Conservation (phyloP, 2,888 invertebrate species). For the Glaucopsyche alexis region DNA sequence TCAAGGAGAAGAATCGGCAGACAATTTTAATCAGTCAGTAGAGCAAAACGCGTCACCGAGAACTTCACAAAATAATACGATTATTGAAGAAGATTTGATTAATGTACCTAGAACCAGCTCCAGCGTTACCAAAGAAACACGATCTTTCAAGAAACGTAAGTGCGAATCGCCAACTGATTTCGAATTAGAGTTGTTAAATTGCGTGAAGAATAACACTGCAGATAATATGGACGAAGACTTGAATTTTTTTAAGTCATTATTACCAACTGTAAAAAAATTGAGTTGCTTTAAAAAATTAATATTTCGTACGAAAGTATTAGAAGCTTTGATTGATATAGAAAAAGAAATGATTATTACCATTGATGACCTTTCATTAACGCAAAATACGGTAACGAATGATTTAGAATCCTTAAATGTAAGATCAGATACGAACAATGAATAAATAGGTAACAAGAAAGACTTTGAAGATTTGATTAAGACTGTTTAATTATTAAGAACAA, state of each 20-base stretch:
- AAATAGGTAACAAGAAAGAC: constrained; percentile 30
- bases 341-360: constrained; percentile 41
- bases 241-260: constrained; percentile 41
- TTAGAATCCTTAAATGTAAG: constrained; percentile 20
- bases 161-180: constrained; percentile 40
- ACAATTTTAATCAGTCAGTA: constrained; percentile 30
- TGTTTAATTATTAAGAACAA: constrained; percentile 42
- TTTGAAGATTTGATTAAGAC: constrained; percentile 40
- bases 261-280: constrained; percentile 41
- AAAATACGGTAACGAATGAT: constrained; percentile 20
- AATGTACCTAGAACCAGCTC: constrained; percentile 32
- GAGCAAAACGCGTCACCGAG: constrained; percentile 34
- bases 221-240: constrained; percentile 41
- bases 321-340: constrained; percentile 41
- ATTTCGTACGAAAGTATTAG: constrained; percentile 42
- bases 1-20: constrained; percentile 38
- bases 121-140: constrained; percentile 32
- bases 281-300: constrained; percentile 41
- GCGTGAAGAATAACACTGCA: constrained; percentile 40
- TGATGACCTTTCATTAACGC: constrained; percentile 32
- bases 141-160: constrained; percentile 39
- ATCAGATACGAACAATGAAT: constrained; percentile 28
- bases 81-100: constrained; percentile 37
- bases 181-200: constrained; percentile 41
- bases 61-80: constrained; percentile 35